Base-by-base conservation (phyloP, 2,797 vertebrate genomes). In the Zenarchopterus dispar region DNA sequence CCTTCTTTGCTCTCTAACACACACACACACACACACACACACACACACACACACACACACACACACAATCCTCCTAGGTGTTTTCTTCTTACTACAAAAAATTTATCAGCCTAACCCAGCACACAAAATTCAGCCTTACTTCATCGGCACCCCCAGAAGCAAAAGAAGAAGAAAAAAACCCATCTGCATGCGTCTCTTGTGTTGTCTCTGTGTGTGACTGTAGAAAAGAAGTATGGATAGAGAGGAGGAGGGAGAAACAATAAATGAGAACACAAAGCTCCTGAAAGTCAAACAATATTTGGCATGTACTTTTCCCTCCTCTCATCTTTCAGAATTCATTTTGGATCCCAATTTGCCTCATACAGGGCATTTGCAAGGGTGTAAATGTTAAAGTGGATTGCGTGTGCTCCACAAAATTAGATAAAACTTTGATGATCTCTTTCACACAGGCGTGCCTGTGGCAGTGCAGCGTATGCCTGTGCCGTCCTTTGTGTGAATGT, bases 61-160 rank as follows among this genome's bases (percentile, higher is more conserved):
- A 73, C 69, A 62, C 19, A 43, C 46, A 42, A 28, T 55, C 66
- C 77, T 78, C 19, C 41, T 56, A 75, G 80, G 80, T 76, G 54
- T 65, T 84, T 85, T 67, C 51, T 51, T 33, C 73, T 83, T 53
- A 52, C 75, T 73, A 83, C 55, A 81, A 72, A 67, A 78, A 16
- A 80, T 77, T 66, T 82, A 86, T 89, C 83, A 80, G 76, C 60
- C 53, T 26, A 46, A 79, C 73, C 75, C 76, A 83, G 77, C 62
- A 82, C 62, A 77, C 5, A 8, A 70, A 68, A 78, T 73, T 54
- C 50, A 71, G 55, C 52, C 54, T 51, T 79, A 73, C 70, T 70
- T 87, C 55, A 49, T 11, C 23, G 70, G 74, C 55, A 48, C 1
- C 41, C 67, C 79, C 70, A 64, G 58, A 69, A 82, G 73, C 66